Evolutionary conservation across 2,113 vertebrate species (phyloP).

Genomic region (Amphiprion percula): DNA sequence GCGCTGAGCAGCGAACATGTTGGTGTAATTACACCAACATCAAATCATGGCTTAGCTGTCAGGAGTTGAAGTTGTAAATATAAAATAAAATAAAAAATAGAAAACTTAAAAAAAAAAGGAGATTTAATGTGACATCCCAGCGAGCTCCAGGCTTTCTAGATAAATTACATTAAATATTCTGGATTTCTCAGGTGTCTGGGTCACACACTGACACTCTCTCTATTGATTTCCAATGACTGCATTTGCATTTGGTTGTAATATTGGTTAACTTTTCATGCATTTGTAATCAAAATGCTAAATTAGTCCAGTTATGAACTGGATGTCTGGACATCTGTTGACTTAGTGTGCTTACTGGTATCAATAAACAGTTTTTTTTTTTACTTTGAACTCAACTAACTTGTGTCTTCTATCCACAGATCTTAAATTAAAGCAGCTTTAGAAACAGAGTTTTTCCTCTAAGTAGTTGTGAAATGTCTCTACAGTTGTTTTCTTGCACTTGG

Average conservation of each 20-base stretch:
- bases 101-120: too few species aligned
- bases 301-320: not conserved
- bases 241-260: too few species aligned
- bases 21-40: not conserved
- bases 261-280: too few species aligned
- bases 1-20: too few species aligned
- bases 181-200: too few species aligned
- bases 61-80: too few species aligned
- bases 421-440: not conserved
- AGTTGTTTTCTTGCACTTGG: not conserved
- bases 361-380: not conserved
- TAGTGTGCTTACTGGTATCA: not conserved
- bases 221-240: too few species aligned
- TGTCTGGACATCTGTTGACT: not conserved
- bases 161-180: too few species aligned
- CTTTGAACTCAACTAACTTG: not conserved
- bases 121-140: too few species aligned
- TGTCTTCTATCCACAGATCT: constrained; percentile 10
- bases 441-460: constrained; percentile 1
- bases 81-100: too few species aligned
- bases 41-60: not conserved
- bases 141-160: too few species aligned
- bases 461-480: not conserved
- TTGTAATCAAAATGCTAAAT: not conserved
- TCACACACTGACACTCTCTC: too few species aligned